phyloP scores from a whole-genome alignment of 2,113 vertebrate species.

The Glareola pratincola region DNA sequence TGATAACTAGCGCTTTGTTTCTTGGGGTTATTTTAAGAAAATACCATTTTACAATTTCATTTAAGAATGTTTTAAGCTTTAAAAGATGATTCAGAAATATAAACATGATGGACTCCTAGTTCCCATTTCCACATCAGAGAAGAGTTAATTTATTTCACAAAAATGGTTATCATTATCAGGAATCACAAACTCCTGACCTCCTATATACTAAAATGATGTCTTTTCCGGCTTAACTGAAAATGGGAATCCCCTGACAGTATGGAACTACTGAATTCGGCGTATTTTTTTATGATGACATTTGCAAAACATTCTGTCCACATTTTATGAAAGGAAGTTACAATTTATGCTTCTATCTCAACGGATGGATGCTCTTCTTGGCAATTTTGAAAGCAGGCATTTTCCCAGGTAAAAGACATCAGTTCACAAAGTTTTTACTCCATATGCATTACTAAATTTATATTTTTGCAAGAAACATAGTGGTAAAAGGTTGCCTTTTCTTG shows the following conservation, averaged over 20 bases:
- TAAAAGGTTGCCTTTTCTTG: neutral
- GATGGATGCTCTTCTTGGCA: neutral
- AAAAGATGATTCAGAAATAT: neutral
- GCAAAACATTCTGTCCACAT: neutral
- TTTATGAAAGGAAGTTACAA: neutral
- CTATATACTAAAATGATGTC: neutral
- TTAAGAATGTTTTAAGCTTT: neutral
- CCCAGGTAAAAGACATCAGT: neutral
- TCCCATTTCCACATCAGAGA: neutral
- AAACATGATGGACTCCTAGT: neutral
- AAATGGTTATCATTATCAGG: neutral
- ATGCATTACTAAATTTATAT: neutral
- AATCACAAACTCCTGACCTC: neutral
- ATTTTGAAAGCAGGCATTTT: neutral
- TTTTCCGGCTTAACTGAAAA: neutral
- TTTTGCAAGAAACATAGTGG: neutral
- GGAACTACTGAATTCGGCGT: neutral
- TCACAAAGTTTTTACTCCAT: neutral
- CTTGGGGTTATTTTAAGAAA: neutral
- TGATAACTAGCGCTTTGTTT: neutral
- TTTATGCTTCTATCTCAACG: neutral
- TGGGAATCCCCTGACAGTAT: neutral
- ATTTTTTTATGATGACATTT: neutral
- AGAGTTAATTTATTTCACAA: neutral
- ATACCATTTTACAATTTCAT: neutral